A percentile compares a stretch with the other conserved stretches of the same genome.
Evolutionary conservation across 2,888 invertebrate genomes (phyloP).

Genomic region (Icerya purchasi): DNA sequence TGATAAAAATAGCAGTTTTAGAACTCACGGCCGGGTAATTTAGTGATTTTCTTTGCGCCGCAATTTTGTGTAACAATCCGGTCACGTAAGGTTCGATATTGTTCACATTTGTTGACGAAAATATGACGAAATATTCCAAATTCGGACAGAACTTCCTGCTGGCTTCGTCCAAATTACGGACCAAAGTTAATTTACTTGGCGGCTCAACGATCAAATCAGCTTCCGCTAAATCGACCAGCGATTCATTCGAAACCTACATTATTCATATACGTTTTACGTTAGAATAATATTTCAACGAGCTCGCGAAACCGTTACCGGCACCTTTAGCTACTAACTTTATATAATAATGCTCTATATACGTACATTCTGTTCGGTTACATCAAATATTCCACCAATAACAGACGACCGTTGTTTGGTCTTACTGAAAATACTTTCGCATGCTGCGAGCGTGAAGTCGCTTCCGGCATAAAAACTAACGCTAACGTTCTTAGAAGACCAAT

Average conservation of each 20-base stretch:
- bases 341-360: too few relatives aligned
- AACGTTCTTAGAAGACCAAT: neutral
- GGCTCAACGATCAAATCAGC: neutral
- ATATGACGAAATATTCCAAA: constrained; percentile 79
- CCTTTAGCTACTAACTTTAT: too few relatives aligned
- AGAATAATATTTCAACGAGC: too few relatives aligned
- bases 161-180: constrained; percentile 49
- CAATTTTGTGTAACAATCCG: constrained; percentile 5
- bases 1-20: too few relatives aligned
- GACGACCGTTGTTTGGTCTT: neutral
- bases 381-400: constrained; percentile 7
- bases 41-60: neutral
- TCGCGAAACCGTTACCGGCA: too few relatives aligned
- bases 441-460: neutral
- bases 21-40: neutral
- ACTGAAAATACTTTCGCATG: constrained; percentile 4
- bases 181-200: neutral
- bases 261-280: too few relatives aligned
- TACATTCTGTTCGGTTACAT: constrained; percentile 7
- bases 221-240: too few relatives aligned
- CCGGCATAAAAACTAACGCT: neutral
- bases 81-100: constrained; percentile 1
- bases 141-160: constrained; percentile 56
- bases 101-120: constrained; percentile 61
- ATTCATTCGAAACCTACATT: too few relatives aligned